These are phyloP conservation scores for Ailurus styani DNA, from an alignment of 2,113 vertebrate genomes.

Conservation along the genomic window DNA sequence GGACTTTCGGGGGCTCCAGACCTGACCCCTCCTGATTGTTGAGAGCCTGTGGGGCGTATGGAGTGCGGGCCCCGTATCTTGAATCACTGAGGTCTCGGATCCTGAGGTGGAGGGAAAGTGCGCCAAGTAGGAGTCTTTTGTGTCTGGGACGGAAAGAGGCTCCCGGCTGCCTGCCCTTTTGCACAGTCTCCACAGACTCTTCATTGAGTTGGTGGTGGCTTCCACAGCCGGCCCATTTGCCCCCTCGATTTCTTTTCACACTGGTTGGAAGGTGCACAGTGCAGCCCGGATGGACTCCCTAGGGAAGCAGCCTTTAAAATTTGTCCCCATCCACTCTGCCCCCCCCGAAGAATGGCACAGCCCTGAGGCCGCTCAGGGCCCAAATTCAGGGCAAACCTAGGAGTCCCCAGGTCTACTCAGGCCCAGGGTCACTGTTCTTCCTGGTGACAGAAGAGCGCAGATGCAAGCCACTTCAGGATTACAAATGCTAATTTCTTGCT, in stretches of 20 bases:
- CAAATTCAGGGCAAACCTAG: constrained; percentile 25
- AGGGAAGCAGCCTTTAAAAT: constrained; percentile 17
- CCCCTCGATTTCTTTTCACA: not conserved
- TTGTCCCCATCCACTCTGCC: not conserved
- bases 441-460: constrained; percentile 64
- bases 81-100: not conserved
- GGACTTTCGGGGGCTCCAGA: not conserved
- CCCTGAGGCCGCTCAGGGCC: not conserved
- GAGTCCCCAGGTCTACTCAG: not conserved
- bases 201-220: not conserved
- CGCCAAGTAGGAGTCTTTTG: constrained; percentile 56
- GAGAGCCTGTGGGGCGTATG: not conserved
- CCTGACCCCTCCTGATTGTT: not conserved
- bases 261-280: not conserved
- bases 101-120: constrained; percentile 13
- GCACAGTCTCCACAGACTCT: not conserved
- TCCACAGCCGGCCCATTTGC: not conserved
- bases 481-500: constrained; percentile 79
- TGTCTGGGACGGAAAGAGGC: not conserved
- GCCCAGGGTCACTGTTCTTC: constrained; percentile 59
- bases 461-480: constrained; percentile 77
- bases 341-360: not conserved
- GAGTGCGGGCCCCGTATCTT: not conserved
- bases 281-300: not conserved
- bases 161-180: not conserved